These are phyloP conservation scores for Cassiopea xamachana DNA, from an alignment of 30 jellyfish, hydroid and myxozoan genomes.

Conservation along the genomic window DNA sequence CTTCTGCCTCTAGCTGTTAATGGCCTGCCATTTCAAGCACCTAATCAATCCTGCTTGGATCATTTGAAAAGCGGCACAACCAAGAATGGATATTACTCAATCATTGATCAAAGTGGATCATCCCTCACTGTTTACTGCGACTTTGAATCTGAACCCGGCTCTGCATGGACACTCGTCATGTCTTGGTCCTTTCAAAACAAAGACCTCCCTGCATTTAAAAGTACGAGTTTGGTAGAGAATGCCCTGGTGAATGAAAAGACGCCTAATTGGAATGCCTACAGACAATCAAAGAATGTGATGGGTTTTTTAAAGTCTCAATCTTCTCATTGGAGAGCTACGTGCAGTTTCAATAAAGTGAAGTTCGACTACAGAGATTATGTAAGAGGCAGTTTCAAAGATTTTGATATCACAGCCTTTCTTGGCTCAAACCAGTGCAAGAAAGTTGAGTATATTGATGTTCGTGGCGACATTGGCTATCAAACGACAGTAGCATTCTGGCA, in stretches of 20 bases:
- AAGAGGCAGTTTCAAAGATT: slow-evolving; percentile 8
- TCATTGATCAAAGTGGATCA: slow-evolving; percentile 1
- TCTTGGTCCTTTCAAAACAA: slow-evolving; percentile 16
- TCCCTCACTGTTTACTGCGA: slow-evolving; percentile 42
- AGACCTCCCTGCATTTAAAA: neutral
- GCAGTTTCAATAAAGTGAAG: neutral
- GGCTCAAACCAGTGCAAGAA: slow-evolving; percentile 1
- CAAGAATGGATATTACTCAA: slow-evolving; percentile 16
- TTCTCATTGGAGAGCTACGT: slow-evolving; percentile 16
- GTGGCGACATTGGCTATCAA: slow-evolving; percentile 1
- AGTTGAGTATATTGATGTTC: slow-evolving; percentile 4
- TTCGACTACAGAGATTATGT: slow-evolving; percentile 23
- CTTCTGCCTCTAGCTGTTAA: neutral
- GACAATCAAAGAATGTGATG: neutral
- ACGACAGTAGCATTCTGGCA: neutral
- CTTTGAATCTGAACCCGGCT: slow-evolving; percentile 36
- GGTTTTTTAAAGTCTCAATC: neutral
- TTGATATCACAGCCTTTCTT: slow-evolving; percentile 5
- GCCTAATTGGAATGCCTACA: slow-evolving; percentile 40
- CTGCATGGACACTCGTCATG: slow-evolving; percentile 36
- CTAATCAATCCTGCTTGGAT: slow-evolving; percentile 15
- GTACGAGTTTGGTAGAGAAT: neutral
- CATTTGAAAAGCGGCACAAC: slow-evolving; percentile 3
- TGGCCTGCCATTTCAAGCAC: neutral
- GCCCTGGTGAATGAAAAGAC: slow-evolving; percentile 17